A percentile compares a stretch with the other conserved stretches of the same genome.
Evolutionary conservation across 1,140 invertebrate species (phyloP).

Genomic region (Pristionchus pacificus): DNA sequence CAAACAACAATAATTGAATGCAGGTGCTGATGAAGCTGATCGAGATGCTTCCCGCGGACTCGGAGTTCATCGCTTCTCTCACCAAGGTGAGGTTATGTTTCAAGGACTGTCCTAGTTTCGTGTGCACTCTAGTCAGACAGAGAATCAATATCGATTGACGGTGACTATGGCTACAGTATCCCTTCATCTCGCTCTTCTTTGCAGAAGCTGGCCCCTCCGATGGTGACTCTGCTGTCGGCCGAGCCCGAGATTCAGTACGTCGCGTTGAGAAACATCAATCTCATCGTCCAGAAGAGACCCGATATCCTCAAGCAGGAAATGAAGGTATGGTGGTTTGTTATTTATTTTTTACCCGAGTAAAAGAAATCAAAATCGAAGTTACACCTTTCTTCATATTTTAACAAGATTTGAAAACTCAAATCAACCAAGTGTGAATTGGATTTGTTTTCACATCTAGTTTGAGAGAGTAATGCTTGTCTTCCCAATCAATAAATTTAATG

Average conservation of each 20-base stretch:
- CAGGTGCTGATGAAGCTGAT: slow-evolving; percentile 83
- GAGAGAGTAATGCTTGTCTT: no score
- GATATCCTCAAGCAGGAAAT: slow-evolving; percentile 99
- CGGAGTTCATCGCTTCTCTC: slow-evolving; percentile 86
- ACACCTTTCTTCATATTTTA: no score
- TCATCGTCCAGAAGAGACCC: slow-evolving; percentile 96
- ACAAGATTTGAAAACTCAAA: no score
- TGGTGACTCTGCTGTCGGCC: slow-evolving; percentile 92
- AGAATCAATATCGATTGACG: background rate
- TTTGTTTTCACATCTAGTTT: no score
- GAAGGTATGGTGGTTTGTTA: slow-evolving; percentile 67
- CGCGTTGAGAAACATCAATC: slow-evolving; percentile 93
- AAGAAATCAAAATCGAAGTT: no score
- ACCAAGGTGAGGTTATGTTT: slow-evolving; percentile 69
- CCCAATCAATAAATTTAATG: no score
- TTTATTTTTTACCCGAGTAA: background rate
- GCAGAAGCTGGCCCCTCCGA: slow-evolving; percentile 87
- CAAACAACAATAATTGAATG: no score
- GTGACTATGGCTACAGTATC: no score
- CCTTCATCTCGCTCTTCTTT: no score
- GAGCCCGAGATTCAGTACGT: slow-evolving; percentile 99
- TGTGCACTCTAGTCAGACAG: no score
- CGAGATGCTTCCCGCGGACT: slow-evolving; percentile 87
- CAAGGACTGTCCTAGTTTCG: background rate
- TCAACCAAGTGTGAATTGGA: no score